A percentile compares a stretch with the other conserved stretches of the same genome.
Conservation (phyloP, 2,888 invertebrate genomes). For the Hymenopus coronatus region DNA sequence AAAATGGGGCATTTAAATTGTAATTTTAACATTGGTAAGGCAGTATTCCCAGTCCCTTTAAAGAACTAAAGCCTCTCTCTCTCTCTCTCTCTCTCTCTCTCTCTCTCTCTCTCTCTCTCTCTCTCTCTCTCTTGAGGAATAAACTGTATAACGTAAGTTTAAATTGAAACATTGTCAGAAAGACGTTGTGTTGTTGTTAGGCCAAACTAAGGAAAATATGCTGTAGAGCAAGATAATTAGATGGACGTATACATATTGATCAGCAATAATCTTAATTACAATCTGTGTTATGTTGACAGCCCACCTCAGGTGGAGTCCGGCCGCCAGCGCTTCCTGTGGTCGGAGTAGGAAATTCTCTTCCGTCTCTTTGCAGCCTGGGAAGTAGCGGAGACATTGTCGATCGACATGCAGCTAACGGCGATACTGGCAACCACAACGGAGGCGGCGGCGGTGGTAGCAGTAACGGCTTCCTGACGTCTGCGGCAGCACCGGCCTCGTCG, state of each 20-base stretch:
- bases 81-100: too few relatives aligned
- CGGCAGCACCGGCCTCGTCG: neutral
- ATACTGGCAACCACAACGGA: neutral
- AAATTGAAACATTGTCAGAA: too few relatives aligned
- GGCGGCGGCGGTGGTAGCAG: neutral
- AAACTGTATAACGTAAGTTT: too few relatives aligned
- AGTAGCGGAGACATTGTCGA: conserved; percentile 10
- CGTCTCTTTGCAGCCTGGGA: conserved; percentile 17
- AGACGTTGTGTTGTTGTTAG: too few relatives aligned
- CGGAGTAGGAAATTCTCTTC: neutral
- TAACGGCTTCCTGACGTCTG: conserved; percentile 15
- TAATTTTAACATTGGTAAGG: too few relatives aligned
- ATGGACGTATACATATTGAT: neutral
- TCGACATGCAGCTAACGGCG: conserved; percentile 15
- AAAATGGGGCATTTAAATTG: too few relatives aligned
- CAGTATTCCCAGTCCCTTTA: too few relatives aligned
- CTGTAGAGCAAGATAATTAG: too few relatives aligned
- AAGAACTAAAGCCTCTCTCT: too few relatives aligned
- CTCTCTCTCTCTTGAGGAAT: too few relatives aligned
- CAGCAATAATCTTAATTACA: neutral
- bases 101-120: too few relatives aligned
- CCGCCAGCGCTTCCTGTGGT: conserved; percentile 7
- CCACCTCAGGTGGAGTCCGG: conserved; percentile 5
- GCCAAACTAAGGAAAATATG: too few relatives aligned
- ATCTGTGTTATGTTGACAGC: neutral